Evolutionary conservation across 2,113 vertebrate species (phyloP), one percentile per base, ranked within the genome.

Genomic region (Hirundichthys speculiger): DNA sequence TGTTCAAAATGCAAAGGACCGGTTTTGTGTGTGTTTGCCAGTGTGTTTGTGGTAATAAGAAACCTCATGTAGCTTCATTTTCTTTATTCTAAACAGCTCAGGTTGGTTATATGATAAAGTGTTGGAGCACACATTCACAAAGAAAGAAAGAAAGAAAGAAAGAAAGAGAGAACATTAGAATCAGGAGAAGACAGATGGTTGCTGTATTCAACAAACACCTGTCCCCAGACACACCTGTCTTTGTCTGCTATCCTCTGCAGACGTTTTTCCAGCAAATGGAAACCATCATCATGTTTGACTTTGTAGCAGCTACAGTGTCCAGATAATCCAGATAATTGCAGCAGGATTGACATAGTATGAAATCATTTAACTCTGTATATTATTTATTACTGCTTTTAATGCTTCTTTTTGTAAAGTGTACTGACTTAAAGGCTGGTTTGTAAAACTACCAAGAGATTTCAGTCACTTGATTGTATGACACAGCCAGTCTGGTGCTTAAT

Each of bases 131-230:
- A 1, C 41, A 21, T 79, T 16, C n/a, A n/a, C n/a, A n/a, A n/a
- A n/a, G n/a, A n/a, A n/a, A n/a, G n/a, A n/a, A n/a, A 21, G 2
- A 46, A 61, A 51, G 48, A 51, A 15, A 34, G 15, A 38, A 42
- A 61, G 25, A 52, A 49, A 46, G 10, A 55, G 25, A 64, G 22
- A 30, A 18, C 25, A 39, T 13, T 46, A 21, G 50, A 69, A 45
- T 25, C 14, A 41, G n/a, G 20, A 58, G 38, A 42, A 15, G 57
- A 56, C 80, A 83, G 71, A 56, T 80, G 77, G 79, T 38, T 20
- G 22, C 45, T 46, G 49, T 13, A 24, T 57, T 71, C n/a, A n/a
- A n/a, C n/a, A n/a, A n/a, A 10, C 30, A 34, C 30, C 30, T 34
- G 30, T 34, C 30, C 30, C 47, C 63, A 46, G 49, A 68, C 39